Conservation (phyloP, 1,140 invertebrate species). For the Adoxophyes honmai region DNA sequence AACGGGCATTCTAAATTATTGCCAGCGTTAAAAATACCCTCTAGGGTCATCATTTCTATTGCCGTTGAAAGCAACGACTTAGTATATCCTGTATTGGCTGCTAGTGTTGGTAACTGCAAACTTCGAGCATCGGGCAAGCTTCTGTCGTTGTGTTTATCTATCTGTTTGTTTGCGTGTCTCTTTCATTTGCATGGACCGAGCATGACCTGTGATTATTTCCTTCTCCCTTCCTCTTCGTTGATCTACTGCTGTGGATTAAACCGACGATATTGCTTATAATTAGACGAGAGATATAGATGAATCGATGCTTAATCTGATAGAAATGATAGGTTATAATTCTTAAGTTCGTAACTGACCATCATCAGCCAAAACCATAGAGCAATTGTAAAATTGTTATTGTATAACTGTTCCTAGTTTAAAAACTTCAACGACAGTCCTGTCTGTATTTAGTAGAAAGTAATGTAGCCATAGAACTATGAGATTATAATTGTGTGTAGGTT, state of each 20-base stretch:
- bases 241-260: conserved; percentile 39
- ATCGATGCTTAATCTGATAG: background rate
- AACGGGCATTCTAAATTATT: conserved; percentile 18
- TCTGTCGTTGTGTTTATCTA: conserved; percentile 64
- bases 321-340: background rate
- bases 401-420: conserved; percentile 29
- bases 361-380: conserved; percentile 9
- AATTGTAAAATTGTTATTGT: conserved; percentile 15
- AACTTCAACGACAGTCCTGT: conserved; percentile 52
- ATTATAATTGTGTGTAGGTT: conserved; percentile 39
- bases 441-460: conserved; percentile 42
- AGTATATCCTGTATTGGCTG: conserved; percentile 46
- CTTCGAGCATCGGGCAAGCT: conserved; percentile 61
- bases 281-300: conserved; percentile 13
- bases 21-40: conserved; percentile 13
- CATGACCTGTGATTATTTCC: conserved; percentile 62
- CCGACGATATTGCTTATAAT: conserved; percentile 36
- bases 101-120: conserved; percentile 39
- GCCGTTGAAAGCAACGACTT: conserved; percentile 21
- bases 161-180: conserved; percentile 70
- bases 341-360: background rate
- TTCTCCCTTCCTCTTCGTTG: conserved; percentile 46
- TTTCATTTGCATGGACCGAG: conserved; percentile 72
- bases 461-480: conserved; percentile 44
- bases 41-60: background rate